phyloP scores from a whole-genome alignment of 2,113 vertebrate species.

The Callaeas wilsoni region DNA sequence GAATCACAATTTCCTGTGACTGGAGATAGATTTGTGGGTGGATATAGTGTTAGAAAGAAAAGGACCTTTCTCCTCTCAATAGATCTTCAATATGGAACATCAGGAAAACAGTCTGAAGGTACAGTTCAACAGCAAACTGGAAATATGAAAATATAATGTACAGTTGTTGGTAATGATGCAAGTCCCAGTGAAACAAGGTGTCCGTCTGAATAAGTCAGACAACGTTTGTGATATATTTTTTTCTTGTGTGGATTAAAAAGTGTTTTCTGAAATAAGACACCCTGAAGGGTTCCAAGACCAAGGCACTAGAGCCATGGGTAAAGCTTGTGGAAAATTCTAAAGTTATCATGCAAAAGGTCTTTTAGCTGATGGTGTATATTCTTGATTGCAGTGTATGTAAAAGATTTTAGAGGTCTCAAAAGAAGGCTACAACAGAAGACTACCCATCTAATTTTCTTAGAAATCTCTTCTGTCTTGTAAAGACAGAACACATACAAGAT shows the following conservation, averaged over 20 bases:
- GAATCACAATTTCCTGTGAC: background rate
- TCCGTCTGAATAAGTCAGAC: background rate
- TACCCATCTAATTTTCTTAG: background rate
- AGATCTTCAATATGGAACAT: background rate
- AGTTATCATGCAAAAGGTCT: rapidly evolving
- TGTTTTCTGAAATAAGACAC: background rate
- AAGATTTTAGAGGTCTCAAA: background rate
- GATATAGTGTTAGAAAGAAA: background rate
- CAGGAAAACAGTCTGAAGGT: background rate
- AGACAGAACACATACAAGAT: background rate
- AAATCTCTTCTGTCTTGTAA: background rate
- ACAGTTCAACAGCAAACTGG: background rate
- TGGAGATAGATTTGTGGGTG: background rate
- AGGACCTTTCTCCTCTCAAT: background rate
- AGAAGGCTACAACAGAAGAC: background rate
- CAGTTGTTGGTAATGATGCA: background rate
- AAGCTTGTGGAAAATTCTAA: background rate
- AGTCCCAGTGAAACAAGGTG: background rate
- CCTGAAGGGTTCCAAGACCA: background rate
- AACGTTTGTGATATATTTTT: background rate
- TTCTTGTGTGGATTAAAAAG: background rate
- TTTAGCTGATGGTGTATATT: background rate
- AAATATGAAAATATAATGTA: background rate
- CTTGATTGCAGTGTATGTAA: background rate
- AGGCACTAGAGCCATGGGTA: background rate